Conservation (phyloP, 1,140 invertebrate species). For the Archegozetes longisetosus region DNA sequence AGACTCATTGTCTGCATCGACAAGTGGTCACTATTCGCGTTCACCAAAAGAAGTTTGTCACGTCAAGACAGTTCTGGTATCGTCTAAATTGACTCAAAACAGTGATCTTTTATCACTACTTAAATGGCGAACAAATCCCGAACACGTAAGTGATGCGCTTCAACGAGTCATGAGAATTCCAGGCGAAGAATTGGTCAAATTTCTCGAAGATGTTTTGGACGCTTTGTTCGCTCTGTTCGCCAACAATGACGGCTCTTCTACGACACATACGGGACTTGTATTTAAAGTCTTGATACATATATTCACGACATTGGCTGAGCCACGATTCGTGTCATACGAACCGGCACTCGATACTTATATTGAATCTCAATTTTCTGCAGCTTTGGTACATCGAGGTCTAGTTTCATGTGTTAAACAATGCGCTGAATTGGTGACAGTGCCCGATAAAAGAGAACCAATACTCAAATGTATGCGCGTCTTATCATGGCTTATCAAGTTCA, state of each 20-base stretch:
- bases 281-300: conserved; percentile 67
- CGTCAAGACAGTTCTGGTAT: conserved; percentile 67
- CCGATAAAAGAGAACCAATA: conserved; percentile 48
- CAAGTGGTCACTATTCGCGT: conserved; percentile 45
- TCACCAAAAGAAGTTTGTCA: conserved; percentile 69
- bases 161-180: conserved; percentile 58
- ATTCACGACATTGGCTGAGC: conserved; percentile 73
- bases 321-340: conserved; percentile 86
- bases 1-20: conserved; percentile 27
- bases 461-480: conserved; percentile 76
- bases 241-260: conserved; percentile 76
- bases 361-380: conserved; percentile 81
- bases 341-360: conserved; percentile 92
- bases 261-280: conserved; percentile 49
- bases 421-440: conserved; percentile 55
- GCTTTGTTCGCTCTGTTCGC: conserved; percentile 86
- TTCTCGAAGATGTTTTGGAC: conserved; percentile 86
- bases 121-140: conserved; percentile 67
- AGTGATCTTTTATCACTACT: conserved; percentile 69
- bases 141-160: conserved; percentile 66
- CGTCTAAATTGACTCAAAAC: conserved; percentile 88
- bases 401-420: conserved; percentile 76
- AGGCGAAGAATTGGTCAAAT: conserved; percentile 85
- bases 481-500: conserved; percentile 88
- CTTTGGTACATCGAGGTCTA: conserved; percentile 81